Evolutionary conservation across 2,113 vertebrate genomes (phyloP), one percentile per base, ranked within the genome.

Genomic region (Colossoma macropomum): DNA sequence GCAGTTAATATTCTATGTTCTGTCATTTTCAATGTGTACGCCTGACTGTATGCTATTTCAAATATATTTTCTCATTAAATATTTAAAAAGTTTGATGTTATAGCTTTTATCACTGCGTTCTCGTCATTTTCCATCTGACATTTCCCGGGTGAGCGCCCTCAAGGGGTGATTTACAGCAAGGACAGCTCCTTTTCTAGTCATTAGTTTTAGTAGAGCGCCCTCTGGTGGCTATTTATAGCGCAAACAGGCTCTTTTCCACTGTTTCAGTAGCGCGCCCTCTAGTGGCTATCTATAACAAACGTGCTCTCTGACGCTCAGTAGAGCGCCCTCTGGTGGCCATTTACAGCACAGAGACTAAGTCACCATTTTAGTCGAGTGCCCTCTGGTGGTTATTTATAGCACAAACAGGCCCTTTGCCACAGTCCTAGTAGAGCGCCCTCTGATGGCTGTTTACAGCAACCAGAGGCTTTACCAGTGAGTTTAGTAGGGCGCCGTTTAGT

Each of bases 381-480:
- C 34, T 74, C 79, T 74, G 19, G 15, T 13, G 79, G 70, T 52
- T 27, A 74, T 65, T 50, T 81, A 45, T 19, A 50, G 28, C 28
- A 65, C 19, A 23, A 17, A 69, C 62, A 34, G 17, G 50, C 5
- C 0, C 27, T 9, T 68, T 15, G 19, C 13, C 56, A 12, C 38
- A 56, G 19, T 7, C 23, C 34, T 38, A 7, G 3, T 11, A 45
- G 50, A 52, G 16, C 50, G 54, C 54, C 54, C 38, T 75, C 80
- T 75, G 15, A 10, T 9, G 80, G 70, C 54, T 21, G 52, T 66
- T 52, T 81, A 52, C 9, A 52, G 28, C 30, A n/a, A 19, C 59
- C 63, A 38, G 19, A 32, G 2, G 3, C 27, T 16, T 68, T 15
- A 25, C 12, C 54, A 10, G n/a, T 62, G n/a, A 12, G n/a, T 32